Base-by-base conservation (phyloP, 1,140 invertebrate genomes). In the Cydia amplana region DNA sequence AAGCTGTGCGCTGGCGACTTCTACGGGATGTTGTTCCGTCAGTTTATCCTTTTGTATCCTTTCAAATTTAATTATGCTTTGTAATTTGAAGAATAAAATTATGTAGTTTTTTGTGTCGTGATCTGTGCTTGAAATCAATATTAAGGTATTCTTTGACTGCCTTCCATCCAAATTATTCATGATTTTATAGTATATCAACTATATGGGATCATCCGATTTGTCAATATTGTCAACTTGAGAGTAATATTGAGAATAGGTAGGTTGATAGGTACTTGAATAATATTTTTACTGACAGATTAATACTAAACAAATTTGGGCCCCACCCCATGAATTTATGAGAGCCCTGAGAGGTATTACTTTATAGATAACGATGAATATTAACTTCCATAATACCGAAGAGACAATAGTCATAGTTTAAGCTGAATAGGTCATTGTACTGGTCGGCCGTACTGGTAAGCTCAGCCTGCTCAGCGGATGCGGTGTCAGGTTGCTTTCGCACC, bases 381-480 rank as follows among this genome's bases (percentile, higher is more conserved):
- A 60, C 55, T 60, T 55, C n/a, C 51, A 55, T 55, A 55, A 55
- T 18, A 55, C 25, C 1, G 28, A 70, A 70, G 2, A 70, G 32
- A 70, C 36, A 43, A 70, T 70, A 70, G 65, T 32, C 28, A 36
- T 70, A 70, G 65, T 36, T 18, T n/a, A 23, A 40, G 65, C 18
- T 40, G 65, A 18, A 70, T 36, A 70, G 65, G 65, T 70, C 65
- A 70, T 70, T 70, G 65, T 70, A 70, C 65, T 32, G 65, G 28
- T 70, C 36, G 64, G 64, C 6, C 64, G 32, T 28, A 70, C n/a
- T n/a, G 65, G 32, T n/a, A n/a, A 36, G 65, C 65, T 65, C 28
- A 28, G 64, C 64, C n/a, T n/a, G 64, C 28, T 70, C 28, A 28
- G 65, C 65, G 65, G 65, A 70, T 70, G 65, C 65, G 65, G 65